Evolutionary conservation across 2,888 invertebrate genomes (phyloP).

Genomic region (Smittia sp.): DNA sequence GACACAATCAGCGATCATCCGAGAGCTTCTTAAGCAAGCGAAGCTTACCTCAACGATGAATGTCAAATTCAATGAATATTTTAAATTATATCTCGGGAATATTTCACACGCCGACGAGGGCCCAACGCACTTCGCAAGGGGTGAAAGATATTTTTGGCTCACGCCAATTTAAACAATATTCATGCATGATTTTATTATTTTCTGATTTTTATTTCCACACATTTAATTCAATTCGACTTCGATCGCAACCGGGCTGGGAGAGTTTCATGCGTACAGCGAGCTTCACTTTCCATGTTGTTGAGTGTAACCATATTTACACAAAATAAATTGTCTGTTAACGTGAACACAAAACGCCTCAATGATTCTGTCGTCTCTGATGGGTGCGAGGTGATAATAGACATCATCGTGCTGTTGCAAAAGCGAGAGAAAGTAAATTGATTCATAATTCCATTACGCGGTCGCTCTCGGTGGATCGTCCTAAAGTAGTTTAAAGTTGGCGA

Average conservation of each 20-base stretch:
- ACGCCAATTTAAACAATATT: slow-evolving; percentile 42
- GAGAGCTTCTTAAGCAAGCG: no score
- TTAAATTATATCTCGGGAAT: background rate
- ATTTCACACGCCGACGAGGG: slow-evolving; percentile 22
- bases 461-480: background rate
- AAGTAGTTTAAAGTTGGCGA: no score
- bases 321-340: slow-evolving; percentile 41
- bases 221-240: slow-evolving; percentile 39
- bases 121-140: background rate
- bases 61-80: background rate
- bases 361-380: slow-evolving; percentile 23
- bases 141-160: background rate
- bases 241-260: background rate
- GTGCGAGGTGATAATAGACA: slow-evolving; percentile 19
- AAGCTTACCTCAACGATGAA: no score
- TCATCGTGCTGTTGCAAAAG: background rate
- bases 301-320: slow-evolving; percentile 41
- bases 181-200: slow-evolving; percentile 38
- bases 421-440: slow-evolving; percentile 39
- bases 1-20: no score
- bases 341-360: slow-evolving; percentile 15
- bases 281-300: slow-evolving; percentile 1
- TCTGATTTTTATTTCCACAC: slow-evolving; percentile 36
- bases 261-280: background rate
- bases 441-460: slow-evolving; percentile 30